Evolutionary conservation across 2,113 vertebrate species (phyloP).

Genomic region (Neotragus moschatus): DNA sequence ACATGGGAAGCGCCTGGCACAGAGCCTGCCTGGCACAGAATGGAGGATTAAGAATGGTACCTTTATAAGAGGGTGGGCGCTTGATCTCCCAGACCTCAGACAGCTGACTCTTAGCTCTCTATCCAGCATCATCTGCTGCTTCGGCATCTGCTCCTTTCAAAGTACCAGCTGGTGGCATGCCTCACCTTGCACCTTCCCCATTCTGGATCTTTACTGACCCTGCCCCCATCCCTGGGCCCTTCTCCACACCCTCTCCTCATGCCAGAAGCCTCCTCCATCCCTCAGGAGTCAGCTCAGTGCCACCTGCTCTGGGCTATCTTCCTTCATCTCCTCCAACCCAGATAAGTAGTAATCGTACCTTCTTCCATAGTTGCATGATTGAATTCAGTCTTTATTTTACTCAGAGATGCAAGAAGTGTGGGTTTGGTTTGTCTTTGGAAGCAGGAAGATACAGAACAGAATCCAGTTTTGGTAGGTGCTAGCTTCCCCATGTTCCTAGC

Average conservation of each 20-base stretch:
- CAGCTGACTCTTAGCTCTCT: background rate
- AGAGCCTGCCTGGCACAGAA: background rate
- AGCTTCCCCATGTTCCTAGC: background rate
- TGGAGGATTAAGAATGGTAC: background rate
- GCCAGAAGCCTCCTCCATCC: background rate
- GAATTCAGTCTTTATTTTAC: background rate
- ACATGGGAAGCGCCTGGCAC: background rate
- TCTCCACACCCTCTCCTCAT: background rate
- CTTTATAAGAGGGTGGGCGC: background rate
- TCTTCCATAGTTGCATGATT: background rate
- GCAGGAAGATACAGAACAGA: background rate
- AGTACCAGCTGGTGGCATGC: accelerated
- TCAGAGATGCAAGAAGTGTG: background rate
- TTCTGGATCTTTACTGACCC: background rate
- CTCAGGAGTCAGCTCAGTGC: background rate
- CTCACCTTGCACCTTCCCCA: background rate
- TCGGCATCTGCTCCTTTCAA: too few species aligned
- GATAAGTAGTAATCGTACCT: background rate
- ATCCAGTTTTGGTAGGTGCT: background rate
- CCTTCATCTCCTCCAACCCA: background rate
- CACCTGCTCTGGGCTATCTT: background rate
- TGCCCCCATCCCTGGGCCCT: background rate
- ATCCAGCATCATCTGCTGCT: background rate
- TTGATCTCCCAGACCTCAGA: background rate
- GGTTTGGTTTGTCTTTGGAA: background rate